Conservation (phyloP, 2,888 invertebrate species). For the Deladenus siricidicola region DNA sequence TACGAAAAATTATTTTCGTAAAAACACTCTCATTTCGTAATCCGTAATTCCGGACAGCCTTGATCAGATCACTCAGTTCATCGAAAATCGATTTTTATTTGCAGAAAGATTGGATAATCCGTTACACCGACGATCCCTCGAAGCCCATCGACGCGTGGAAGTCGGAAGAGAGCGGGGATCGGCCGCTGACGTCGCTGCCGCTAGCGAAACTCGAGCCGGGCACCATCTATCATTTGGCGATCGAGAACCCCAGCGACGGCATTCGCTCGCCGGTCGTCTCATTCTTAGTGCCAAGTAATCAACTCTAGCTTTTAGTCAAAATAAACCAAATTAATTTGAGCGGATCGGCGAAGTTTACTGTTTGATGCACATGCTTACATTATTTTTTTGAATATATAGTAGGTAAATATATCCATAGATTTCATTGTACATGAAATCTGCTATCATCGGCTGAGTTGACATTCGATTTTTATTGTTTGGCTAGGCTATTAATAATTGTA, state of each 20-base stretch:
- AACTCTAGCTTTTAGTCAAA: neutral
- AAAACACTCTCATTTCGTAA: too few species aligned
- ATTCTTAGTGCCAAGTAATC: conserved; percentile 47
- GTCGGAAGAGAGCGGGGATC: conserved; percentile 35
- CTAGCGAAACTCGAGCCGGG: conserved; percentile 38
- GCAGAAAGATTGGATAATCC: conserved; percentile 44
- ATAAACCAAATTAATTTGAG: too few species aligned
- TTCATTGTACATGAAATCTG: too few species aligned
- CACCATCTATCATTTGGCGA: conserved; percentile 40
- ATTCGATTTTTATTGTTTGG: too few species aligned
- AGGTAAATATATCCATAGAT: too few species aligned
- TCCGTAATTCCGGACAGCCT: too few species aligned
- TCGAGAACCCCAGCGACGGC: conserved; percentile 46
- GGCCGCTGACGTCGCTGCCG: conserved; percentile 31
- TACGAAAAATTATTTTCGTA: too few species aligned
- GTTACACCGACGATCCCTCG: conserved; percentile 44
- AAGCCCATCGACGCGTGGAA: conserved; percentile 42
- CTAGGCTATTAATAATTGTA: too few species aligned
- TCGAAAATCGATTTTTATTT: conserved; percentile 1
- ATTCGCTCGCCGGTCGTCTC: conserved; percentile 44
- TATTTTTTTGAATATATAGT: neutral
- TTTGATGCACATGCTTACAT: neutral
- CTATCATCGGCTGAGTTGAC: too few species aligned
- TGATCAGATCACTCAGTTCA: too few species aligned
- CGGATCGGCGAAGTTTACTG: too few species aligned